Evolutionary conservation across 2,888 invertebrate genomes (phyloP).

Genomic region (Drosophila demipolita): DNA sequence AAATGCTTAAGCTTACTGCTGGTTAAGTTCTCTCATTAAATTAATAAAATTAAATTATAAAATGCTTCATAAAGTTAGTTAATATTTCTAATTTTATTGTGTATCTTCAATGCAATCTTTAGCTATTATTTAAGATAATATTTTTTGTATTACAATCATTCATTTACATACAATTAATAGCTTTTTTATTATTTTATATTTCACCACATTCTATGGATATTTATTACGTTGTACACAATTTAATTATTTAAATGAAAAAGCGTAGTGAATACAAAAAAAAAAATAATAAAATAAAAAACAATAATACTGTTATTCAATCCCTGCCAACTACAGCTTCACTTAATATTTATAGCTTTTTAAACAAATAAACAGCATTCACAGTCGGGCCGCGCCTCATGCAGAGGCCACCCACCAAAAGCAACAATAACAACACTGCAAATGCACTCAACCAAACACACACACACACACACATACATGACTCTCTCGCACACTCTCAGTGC

Average conservation of each 20-base stretch:
- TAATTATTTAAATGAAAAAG: conserved; percentile 68
- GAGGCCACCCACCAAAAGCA: conserved; percentile 59
- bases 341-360: conserved; percentile 84
- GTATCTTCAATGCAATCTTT: not conserved
- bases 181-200: not conserved
- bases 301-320: conserved; percentile 31
- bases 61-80: not conserved
- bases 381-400: conserved; percentile 50
- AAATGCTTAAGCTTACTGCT: not conserved
- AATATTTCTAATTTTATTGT: not conserved
- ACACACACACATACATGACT: conserved; percentile 18
- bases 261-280: conserved; percentile 33
- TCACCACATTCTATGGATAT: conserved; percentile 14
- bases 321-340: conserved; percentile 64
- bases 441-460: conserved; percentile 66
- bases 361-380: conserved; percentile 83
- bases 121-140: not conserved
- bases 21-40: not conserved
- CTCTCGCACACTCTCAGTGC: conserved; percentile 32
- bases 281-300: conserved; percentile 21
- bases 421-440: conserved; percentile 55
- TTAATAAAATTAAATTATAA: not conserved
- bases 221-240: conserved; percentile 45
- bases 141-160: not conserved
- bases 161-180: not conserved